Conservation (phyloP, 2,888 invertebrate species). For the Trachelus stipa region DNA sequence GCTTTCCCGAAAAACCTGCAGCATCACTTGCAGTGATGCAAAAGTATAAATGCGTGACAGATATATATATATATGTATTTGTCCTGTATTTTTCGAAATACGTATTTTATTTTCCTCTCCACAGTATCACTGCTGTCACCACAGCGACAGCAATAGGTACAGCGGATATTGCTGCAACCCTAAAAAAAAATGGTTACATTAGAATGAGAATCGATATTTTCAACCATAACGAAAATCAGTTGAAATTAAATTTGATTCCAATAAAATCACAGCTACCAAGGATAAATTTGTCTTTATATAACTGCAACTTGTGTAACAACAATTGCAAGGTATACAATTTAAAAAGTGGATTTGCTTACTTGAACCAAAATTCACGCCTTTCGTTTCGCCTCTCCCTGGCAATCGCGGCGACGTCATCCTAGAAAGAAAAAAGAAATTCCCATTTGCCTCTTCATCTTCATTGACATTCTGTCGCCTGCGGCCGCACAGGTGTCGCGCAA, state of each 20-base stretch:
- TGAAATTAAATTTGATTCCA: neutral
- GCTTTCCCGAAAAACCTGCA: neutral
- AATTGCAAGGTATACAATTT: neutral
- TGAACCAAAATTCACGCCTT: neutral
- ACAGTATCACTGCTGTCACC: neutral
- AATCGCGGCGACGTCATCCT: neutral
- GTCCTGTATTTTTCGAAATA: neutral
- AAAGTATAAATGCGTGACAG: neutral
- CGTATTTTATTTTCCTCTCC: neutral
- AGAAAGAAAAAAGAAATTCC: neutral
- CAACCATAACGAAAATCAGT: neutral
- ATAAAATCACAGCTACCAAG: neutral
- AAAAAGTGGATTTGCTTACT: neutral
- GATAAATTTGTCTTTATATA: neutral
- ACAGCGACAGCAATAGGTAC: conserved; percentile 7
- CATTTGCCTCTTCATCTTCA: neutral
- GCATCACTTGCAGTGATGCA: neutral
- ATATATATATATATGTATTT: neutral
- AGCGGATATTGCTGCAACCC: conserved; percentile 10
- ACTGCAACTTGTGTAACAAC: neutral
- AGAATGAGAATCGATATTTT: neutral
- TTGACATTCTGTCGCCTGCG: neutral
- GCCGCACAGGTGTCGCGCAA: neutral
- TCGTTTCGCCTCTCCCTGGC: neutral
- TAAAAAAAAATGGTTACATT: neutral